phyloP scores from a whole-genome alignment of 2,888 invertebrate genomes.

The Machimus rusticus region DNA sequence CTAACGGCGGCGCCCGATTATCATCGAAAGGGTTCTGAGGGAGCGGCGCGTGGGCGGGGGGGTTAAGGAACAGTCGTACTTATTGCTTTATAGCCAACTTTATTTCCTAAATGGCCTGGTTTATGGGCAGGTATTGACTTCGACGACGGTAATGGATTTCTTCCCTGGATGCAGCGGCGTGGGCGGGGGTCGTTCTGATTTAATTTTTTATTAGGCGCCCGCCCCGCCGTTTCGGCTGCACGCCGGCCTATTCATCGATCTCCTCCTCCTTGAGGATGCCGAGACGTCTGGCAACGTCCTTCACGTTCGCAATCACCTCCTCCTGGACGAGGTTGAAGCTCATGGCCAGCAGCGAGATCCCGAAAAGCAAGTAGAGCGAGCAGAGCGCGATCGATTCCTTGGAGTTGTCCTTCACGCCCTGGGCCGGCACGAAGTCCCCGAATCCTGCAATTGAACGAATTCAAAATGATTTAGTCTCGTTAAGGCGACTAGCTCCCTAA shows the following conservation, averaged over 20 bases:
- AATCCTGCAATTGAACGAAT: constrained; percentile 66
- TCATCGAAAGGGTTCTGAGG: background rate
- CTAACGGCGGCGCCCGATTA: background rate
- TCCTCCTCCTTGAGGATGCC: constrained; percentile 86
- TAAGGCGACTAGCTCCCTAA: background rate
- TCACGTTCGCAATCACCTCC: constrained; percentile 88
- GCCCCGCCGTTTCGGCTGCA: background rate
- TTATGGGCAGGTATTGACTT: constrained; percentile 32
- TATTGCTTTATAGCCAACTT: constrained; percentile 25
- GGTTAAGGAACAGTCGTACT: background rate
- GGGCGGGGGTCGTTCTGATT: background rate
- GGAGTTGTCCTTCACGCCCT: constrained; percentile 63
- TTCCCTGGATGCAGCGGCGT: background rate
- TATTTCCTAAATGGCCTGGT: constrained; percentile 17
- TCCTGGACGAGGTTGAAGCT: constrained; percentile 96
- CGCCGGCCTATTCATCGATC: constrained; percentile 62
- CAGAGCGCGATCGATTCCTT: constrained; percentile 77
- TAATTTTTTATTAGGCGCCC: background rate
- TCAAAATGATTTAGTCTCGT: constrained; percentile 17
- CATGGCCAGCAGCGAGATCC: constrained; percentile 94
- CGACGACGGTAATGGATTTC: background rate
- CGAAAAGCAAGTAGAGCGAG: constrained; percentile 90
- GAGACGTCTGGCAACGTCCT: constrained; percentile 82
- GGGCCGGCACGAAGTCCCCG: constrained; percentile 90
- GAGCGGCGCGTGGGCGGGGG: background rate